phyloP scores from a whole-genome alignment of 2,113 vertebrate genomes.

The Octodon degus region DNA sequence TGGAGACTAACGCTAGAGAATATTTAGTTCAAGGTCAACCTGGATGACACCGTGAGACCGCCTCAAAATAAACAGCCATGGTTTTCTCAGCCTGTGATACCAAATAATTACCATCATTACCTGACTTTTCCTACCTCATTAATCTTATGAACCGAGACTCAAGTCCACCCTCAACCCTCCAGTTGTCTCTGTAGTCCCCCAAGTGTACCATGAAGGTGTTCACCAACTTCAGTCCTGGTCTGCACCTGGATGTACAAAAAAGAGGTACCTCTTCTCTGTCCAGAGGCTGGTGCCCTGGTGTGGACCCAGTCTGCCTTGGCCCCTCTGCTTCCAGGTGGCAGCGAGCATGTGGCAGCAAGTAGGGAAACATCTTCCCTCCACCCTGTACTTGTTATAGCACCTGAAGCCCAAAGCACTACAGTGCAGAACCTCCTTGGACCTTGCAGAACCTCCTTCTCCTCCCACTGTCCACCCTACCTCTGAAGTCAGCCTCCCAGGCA shows the following conservation, averaged over 20 bases:
- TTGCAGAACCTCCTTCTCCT: background rate
- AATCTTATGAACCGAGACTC: background rate
- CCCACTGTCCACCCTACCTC: no score
- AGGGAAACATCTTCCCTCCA: background rate
- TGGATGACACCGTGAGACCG: background rate
- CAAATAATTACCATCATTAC: background rate
- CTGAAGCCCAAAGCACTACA: background rate
- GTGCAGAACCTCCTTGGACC: background rate
- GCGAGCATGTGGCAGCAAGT: rapidly evolving
- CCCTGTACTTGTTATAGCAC: background rate
- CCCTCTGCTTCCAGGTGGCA: background rate
- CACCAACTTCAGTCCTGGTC: background rate
- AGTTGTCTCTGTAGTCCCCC: background rate
- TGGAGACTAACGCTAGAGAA: background rate
- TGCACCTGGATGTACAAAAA: background rate
- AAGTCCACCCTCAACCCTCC: background rate
- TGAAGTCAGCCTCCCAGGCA: background rate
- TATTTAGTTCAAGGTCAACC: background rate
- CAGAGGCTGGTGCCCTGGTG: background rate
- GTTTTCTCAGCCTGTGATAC: background rate
- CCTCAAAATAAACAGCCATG: background rate
- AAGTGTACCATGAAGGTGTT: background rate
- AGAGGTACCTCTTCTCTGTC: background rate
- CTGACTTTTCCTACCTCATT: background rate
- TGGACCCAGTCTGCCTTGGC: background rate